phyloP scores from a whole-genome alignment of 2,888 invertebrate genomes.

The Cataglyphis rosenhaueri region DNA sequence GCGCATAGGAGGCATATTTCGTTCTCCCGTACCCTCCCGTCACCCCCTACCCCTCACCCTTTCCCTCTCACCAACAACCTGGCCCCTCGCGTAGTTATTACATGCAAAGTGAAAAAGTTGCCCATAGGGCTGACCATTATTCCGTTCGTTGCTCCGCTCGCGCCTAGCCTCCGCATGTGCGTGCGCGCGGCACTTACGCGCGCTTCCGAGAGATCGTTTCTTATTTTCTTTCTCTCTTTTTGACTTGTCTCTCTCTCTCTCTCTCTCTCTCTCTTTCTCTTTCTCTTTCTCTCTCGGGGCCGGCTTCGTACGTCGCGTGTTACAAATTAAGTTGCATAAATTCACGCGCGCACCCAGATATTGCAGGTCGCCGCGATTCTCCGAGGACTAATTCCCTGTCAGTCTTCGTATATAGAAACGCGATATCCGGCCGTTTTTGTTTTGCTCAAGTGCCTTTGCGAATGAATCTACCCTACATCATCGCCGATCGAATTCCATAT shows the following conservation, averaged over 20 bases:
- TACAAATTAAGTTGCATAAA: slow-evolving; percentile 76
- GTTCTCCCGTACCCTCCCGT: background rate
- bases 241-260: background rate
- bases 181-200: slow-evolving; percentile 45
- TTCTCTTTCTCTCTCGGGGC: background rate
- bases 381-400: slow-evolving; percentile 64
- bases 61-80: background rate
- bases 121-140: slow-evolving; percentile 74
- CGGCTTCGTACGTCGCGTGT: slow-evolving; percentile 59
- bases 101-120: slow-evolving; percentile 76
- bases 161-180: slow-evolving; percentile 31
- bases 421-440: slow-evolving; percentile 24
- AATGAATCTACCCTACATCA: background rate
- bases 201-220: slow-evolving; percentile 30
- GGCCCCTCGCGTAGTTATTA: slow-evolving; percentile 60
- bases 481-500: slow-evolving; percentile 30
- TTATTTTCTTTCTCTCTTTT: slow-evolving; percentile 2
- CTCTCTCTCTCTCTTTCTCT: background rate
- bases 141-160: slow-evolving; percentile 43
- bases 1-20: slow-evolving; percentile 50
- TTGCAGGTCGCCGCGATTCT: slow-evolving; percentile 62
- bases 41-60: background rate
- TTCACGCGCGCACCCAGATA: slow-evolving; percentile 64
- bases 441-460: background rate
- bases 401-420: slow-evolving; percentile 37